Base-by-base conservation (phyloP, 2,113 vertebrate species). In the Strigops habroptila region DNA sequence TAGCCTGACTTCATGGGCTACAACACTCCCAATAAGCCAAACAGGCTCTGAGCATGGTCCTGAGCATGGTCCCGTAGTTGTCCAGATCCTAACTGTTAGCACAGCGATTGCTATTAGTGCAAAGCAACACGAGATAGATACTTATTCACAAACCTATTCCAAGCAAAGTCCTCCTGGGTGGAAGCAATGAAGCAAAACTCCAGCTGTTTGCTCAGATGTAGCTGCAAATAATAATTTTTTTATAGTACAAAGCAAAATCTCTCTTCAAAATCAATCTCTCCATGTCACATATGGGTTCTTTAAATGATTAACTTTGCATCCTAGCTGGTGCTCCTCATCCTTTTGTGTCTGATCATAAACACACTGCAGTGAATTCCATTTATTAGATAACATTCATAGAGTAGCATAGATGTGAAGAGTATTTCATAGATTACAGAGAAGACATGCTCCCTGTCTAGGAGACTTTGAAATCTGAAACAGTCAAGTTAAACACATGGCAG, bases 341-440 rank as follows among this genome's bases (percentile, higher is more conserved):
- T 79, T 82, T 68, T 10, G 31, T 14, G 33, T 74, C 62, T 92
- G 31, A 59, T 79, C 25, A 51, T 75, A 84, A 95, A 75, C 30
- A 30, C 25, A 30, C 25, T 81, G 65, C 55, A 76, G 51, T 43
- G 23, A 84, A 82, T 87, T 92, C 82, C 51, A 59, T 74, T 92
- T 71, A 44, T 75, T 84, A 85, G 90, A 67, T 82, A 87, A 89
- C 41, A 28, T 53, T 79, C 44, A 11, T 35, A 27, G 48, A 30
- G 31, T 12, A 81, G 41, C 60, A 63, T 23, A 41, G 21, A 82
- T 5, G 11, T 35, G 43, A 81, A 35, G 22, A n/a, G 46, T 63
- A 39, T 67, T 92, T 91, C 59, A 51, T 28, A 70, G 41, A 88
- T n/a, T 52, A 57, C 68, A 81, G 57, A 80, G 65, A 94, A 86